A percentile compares a stretch with the other conserved stretches of the same genome.
phyloP scores from a whole-genome alignment of 2,888 invertebrate genomes.

The Zygaena filipendulae region DNA sequence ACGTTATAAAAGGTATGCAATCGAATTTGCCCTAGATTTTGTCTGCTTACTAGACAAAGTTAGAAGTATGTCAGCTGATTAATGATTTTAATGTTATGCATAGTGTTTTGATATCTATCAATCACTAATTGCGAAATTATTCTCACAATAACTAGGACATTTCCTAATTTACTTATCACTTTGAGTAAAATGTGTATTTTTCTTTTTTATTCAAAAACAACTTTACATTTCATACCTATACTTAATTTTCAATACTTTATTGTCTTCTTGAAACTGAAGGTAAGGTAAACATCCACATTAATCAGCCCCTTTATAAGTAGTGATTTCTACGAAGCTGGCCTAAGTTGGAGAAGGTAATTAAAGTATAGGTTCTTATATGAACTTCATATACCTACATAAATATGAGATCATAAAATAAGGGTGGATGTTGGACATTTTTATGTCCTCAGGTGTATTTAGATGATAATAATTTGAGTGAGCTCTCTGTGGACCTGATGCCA shows the following conservation, averaged over 20 bases:
- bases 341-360: no score
- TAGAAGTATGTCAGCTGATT: constrained; percentile 49
- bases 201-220: not conserved
- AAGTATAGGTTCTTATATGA: no score
- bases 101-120: constrained; percentile 39
- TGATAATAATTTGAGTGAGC: constrained; percentile 67
- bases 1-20: no score
- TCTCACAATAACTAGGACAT: constrained; percentile 23
- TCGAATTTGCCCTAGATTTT: constrained; percentile 43
- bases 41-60: constrained; percentile 47
- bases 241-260: no score
- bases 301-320: no score
- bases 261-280: no score
- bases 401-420: not conserved
- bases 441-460: constrained; percentile 69
- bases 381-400: no score
- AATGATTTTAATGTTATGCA: constrained; percentile 18
- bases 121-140: constrained; percentile 37
- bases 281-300: no score
- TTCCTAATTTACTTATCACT: no score
- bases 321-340: no score
- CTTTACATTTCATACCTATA: not conserved
- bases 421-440: not conserved
- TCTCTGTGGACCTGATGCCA: constrained; percentile 61
- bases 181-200: no score